phyloP scores from a whole-genome alignment of 2,797 vertebrate species.

The Australoheros facetus region DNA sequence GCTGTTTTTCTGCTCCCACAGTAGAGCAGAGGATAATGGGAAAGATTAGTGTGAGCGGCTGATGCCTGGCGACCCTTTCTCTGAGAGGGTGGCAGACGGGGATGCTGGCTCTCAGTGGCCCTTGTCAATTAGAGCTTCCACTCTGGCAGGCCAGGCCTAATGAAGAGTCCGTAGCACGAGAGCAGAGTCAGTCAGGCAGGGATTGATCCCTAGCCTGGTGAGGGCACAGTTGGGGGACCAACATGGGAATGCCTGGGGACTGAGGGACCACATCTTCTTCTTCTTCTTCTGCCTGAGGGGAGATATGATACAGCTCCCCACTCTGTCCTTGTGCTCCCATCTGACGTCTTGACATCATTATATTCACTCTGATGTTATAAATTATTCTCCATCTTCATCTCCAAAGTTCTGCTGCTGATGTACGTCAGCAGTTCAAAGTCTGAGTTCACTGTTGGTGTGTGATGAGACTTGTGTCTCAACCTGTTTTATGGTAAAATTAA shows the following conservation, averaged over 20 bases:
- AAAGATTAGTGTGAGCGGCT: constrained; percentile 81
- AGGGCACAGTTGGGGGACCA: constrained; percentile 54
- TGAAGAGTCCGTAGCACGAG: constrained; percentile 71
- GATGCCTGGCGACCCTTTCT: constrained; percentile 69
- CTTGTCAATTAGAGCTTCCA: constrained; percentile 78
- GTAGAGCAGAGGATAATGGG: constrained; percentile 78
- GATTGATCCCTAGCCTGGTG: constrained; percentile 69
- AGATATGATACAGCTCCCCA: constrained; percentile 21
- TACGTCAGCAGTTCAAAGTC: constrained; percentile 13
- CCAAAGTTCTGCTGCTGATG: constrained; percentile 17
- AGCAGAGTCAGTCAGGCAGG: constrained; percentile 51
- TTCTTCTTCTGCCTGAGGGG: constrained; percentile 13
- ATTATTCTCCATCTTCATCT: constrained; percentile 13
- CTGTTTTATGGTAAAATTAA: constrained; percentile 40
- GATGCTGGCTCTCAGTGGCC: constrained; percentile 80
- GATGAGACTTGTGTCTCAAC: constrained; percentile 15
- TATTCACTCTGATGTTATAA: constrained; percentile 11
- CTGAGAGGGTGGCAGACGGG: constrained; percentile 52
- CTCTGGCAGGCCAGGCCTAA: constrained; percentile 67
- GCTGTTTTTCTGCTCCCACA: constrained; percentile 74
- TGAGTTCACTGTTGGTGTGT: background rate
- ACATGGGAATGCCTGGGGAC: constrained; percentile 61
- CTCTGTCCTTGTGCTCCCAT: constrained; percentile 6
- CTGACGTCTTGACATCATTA: constrained; percentile 48
- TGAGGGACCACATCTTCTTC: constrained; percentile 19